These are phyloP conservation scores for Drosophila parabipectinata DNA, from an alignment of 1,140 invertebrate genomes.

Conservation along the genomic window DNA sequence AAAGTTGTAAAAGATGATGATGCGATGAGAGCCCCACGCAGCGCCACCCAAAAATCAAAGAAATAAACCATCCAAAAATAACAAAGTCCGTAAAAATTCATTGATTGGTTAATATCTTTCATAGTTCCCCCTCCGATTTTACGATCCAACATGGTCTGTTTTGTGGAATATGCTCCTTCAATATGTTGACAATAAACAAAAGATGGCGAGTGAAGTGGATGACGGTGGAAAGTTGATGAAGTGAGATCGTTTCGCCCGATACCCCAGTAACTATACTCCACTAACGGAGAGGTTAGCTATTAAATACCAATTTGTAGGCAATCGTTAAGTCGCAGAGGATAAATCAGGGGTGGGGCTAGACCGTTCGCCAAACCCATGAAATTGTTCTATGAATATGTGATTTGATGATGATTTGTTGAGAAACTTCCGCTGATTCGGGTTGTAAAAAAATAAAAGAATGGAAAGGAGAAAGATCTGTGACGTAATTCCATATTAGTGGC, in stretches of 20 bases:
- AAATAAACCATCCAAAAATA: slow-evolving; percentile 3
- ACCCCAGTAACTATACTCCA: slow-evolving; percentile 30
- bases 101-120: slow-evolving; percentile 75
- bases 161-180: slow-evolving; percentile 34
- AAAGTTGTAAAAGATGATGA: slow-evolving; percentile 55
- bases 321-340: slow-evolving; percentile 50
- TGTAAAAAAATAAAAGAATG: slow-evolving; percentile 4
- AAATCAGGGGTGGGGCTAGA: neutral
- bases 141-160: slow-evolving; percentile 35
- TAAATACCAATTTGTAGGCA: slow-evolving; percentile 69
- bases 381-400: slow-evolving; percentile 42
- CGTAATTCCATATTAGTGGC: neutral
- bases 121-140: slow-evolving; percentile 61
- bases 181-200: slow-evolving; percentile 68
- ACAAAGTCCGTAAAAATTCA: slow-evolving; percentile 35
- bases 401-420: slow-evolving; percentile 28
- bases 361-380: slow-evolving; percentile 20
- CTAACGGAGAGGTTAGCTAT: slow-evolving; percentile 34
- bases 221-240: slow-evolving; percentile 75
- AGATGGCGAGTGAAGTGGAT: slow-evolving; percentile 45
- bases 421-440: slow-evolving; percentile 18
- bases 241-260: slow-evolving; percentile 63
- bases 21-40: slow-evolving; percentile 55
- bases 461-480: neutral
- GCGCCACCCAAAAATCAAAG: slow-evolving; percentile 55